Conservation (phyloP, 2,888 invertebrate species). For the Thereva unica region DNA sequence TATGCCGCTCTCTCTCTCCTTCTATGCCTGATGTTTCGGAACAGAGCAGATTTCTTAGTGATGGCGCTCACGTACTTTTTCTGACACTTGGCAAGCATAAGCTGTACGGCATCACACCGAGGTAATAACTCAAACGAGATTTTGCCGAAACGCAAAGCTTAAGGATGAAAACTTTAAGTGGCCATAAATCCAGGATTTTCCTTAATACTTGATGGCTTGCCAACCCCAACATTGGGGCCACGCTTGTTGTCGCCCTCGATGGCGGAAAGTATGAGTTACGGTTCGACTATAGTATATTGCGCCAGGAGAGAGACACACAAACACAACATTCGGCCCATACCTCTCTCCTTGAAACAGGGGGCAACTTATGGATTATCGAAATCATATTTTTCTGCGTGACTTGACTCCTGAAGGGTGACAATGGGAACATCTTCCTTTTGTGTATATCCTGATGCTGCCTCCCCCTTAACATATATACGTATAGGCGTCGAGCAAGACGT, state of each 20-base stretch:
- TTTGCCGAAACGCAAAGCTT: slow-evolving; percentile 30
- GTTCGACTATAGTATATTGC: background rate
- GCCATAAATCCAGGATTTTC: slow-evolving; percentile 53
- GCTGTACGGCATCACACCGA: background rate
- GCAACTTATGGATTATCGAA: slow-evolving; percentile 42
- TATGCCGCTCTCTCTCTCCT: background rate
- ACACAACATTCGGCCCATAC: too few relatives aligned
- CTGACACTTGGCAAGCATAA: slow-evolving; percentile 27
- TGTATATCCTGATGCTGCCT: too few relatives aligned
- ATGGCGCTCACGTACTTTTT: slow-evolving; percentile 26
- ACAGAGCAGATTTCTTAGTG: slow-evolving; percentile 17
- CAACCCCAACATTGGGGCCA: slow-evolving; percentile 24
- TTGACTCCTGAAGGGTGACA: slow-evolving; percentile 39
- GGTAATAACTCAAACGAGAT: slow-evolving; percentile 34
- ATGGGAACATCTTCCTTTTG: slow-evolving; percentile 30
- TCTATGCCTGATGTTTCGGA: slow-evolving; percentile 1
- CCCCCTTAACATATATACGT: too few relatives aligned
- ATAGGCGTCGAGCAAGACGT: too few relatives aligned
- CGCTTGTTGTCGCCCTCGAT: slow-evolving; percentile 18
- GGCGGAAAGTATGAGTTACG: slow-evolving; percentile 15
- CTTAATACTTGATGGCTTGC: slow-evolving; percentile 36
- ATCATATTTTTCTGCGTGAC: slow-evolving; percentile 42
- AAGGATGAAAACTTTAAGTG: slow-evolving; percentile 54
- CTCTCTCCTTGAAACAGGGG: slow-evolving; percentile 10
- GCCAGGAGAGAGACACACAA: background rate